Base-by-base conservation (phyloP, 2,888 invertebrate genomes). In the Ditula angustiorana region DNA sequence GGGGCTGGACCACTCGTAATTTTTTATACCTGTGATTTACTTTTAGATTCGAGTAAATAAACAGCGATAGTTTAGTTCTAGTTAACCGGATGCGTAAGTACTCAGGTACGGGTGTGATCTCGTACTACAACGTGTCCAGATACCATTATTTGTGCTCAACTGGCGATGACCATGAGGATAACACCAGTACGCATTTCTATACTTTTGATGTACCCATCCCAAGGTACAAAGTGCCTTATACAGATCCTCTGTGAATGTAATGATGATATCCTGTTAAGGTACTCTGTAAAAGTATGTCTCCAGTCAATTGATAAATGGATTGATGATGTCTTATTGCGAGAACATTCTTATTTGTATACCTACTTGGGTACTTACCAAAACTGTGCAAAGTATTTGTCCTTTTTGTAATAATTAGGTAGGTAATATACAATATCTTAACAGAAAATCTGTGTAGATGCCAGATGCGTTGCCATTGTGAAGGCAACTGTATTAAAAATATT, bases 231-330 rank as follows among this genome's bases (percentile, higher is more conserved):
- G 49, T 63, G 33, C 44, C 50, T 33, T 57, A 57, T 23, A 35
- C 56, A n/a, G 47, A 7, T 57, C 41, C 50, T 44, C 24, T 50
- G 24, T 30, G 30, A 50, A n/a, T 44, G 33, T 44, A 63, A 63
- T 50, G 63, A 52, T 16, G 50, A 35, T 63, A 63, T 63, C 63
- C 63, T 58, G 57, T 63, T 44, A 35, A 33, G 33, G 11, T 35
- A 52, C 41, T 24, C 24, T 41, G 30, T 57, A 37, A 47, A 56
- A 13, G 61, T 61, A 63, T 44, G 13, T 52, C 57, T 57, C 16
- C 50, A 50, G 50, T 46, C 63, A 63, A 63, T 63, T 63, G 63
- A 50, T 58, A 63, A 57, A 63, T 58, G 50, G 57, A 63, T 50
- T 63, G 30, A 58, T 63, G 30, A 58, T 37, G 53, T 28, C 53